Evolutionary conservation across 2,888 invertebrate species (phyloP).

Genomic region (Linyphia triangularis): DNA sequence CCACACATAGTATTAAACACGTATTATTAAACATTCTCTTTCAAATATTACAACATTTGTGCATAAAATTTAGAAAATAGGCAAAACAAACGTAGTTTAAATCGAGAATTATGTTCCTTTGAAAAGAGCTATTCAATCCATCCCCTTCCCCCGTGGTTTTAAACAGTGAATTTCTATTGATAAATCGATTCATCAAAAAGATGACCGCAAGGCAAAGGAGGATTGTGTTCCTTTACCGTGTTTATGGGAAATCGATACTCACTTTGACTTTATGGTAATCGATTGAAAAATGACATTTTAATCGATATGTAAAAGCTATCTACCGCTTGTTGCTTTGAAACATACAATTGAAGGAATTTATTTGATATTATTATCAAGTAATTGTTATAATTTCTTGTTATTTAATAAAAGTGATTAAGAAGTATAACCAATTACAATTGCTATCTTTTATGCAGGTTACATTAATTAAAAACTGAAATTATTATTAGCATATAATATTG

Average conservation of each 20-base stretch:
- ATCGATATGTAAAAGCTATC: constrained; percentile 10
- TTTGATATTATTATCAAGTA: neutral
- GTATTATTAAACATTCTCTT: too few relatives aligned
- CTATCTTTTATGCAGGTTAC: too few relatives aligned
- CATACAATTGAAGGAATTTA: constrained; percentile 18
- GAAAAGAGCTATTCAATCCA: neutral
- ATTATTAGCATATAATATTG: too few relatives aligned
- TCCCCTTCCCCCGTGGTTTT: constrained; percentile 2
- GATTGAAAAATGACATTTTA: constrained; percentile 35
- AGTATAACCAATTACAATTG: too few relatives aligned
- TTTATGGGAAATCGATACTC: constrained; percentile 65
- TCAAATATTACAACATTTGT: neutral
- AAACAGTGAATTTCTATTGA: constrained; percentile 53
- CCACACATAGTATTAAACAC: too few relatives aligned
- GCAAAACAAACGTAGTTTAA: neutral
- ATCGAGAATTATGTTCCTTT: neutral
- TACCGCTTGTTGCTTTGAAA: constrained; percentile 48
- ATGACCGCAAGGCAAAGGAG: constrained; percentile 57
- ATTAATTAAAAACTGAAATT: too few relatives aligned
- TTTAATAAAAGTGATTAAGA: too few relatives aligned
- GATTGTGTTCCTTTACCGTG: constrained; percentile 15
- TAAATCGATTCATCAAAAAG: constrained; percentile 58
- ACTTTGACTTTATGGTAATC: constrained; percentile 48
- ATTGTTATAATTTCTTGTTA: neutral
- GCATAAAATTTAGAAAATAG: neutral